Base-by-base conservation (phyloP, 2,888 invertebrate genomes). In the Carpatolechia fugitivella region DNA sequence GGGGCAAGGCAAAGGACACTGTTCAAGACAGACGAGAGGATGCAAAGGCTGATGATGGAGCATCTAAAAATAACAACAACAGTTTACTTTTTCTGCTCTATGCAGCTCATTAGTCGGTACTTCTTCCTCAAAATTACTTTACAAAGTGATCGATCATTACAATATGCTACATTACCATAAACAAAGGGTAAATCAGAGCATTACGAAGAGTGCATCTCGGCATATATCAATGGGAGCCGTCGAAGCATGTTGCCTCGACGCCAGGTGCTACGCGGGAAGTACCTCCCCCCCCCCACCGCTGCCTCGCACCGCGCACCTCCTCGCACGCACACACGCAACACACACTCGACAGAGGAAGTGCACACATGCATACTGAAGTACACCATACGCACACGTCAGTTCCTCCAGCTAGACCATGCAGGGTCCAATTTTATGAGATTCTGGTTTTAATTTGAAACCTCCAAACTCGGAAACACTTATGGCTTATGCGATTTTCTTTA, bases 231-330 rank as follows among this genome's bases (percentile, higher is more conserved):
- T 85, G 83, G 72, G 82, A 83, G 81, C 80, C 78, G 79, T 80
- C 78, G 81, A 78, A 71, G 67, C 72, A 77, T 76, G 83, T 81
- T 82, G 78, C 82, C 85, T 80, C 82, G 69, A 73, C 85, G 87
- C 89, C 89, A 89, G 89, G 89, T 89, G 89, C 86, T 87, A 80
- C 76, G 82, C 89, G 87, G 87, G 89, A 87, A 82, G 87, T 84
- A 55, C 61, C 66, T 69, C 73, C 70, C 64, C 66, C 56, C 59
- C 51, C 61, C 30, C 54, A 49, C 58, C 60, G 60, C 62, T 55
- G n/a, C 59, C 57, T 60, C 65, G 61, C 69, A 56, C 65, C 57
- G 4, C 44, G 29, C n/a, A 44, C 24, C 59, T 16, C 60, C 69
- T 66, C 73, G 73, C 73, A 64, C 76, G 62, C 77, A 72, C 74